Evolutionary conservation across 1,140 invertebrate species (phyloP).

Genomic region (Sipha flava): DNA sequence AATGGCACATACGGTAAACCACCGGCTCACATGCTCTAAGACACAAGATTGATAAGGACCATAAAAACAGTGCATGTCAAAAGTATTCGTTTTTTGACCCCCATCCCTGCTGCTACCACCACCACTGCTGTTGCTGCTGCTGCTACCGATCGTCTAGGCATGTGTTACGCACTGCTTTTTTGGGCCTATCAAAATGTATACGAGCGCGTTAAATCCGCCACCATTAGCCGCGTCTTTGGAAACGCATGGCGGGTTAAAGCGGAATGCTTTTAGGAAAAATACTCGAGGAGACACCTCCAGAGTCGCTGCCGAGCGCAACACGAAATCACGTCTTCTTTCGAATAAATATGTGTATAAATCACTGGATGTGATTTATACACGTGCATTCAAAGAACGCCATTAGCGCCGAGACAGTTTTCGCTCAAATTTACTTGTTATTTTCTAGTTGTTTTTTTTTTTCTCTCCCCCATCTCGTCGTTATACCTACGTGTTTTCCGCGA

Average conservation of each 20-base stretch:
- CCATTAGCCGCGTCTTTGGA: not conserved
- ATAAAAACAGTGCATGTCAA: slow-evolving; percentile 1
- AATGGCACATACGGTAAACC: slow-evolving; percentile 23
- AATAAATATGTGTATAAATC: not conserved
- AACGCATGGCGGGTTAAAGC: not conserved
- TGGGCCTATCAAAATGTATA: slow-evolving; percentile 11
- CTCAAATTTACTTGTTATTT: not conserved
- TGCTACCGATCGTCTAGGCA: not conserved
- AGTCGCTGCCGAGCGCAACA: not conserved
- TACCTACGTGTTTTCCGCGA: too few species aligned
- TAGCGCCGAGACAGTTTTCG: not conserved
- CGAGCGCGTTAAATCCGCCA: slow-evolving; percentile 6
- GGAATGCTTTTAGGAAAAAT: slow-evolving; percentile 5
- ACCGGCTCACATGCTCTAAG: not conserved
- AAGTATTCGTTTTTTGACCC: not conserved
- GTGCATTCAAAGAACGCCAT: not conserved
- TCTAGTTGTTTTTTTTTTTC: too few species aligned
- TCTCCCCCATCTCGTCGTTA: not conserved
- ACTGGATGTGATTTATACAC: not conserved
- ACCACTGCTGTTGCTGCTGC: too few species aligned
- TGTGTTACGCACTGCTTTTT: not conserved
- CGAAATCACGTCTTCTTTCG: not conserved
- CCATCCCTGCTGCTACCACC: not conserved
- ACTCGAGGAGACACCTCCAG: not conserved
- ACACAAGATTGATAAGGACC: slow-evolving; percentile 27